These are phyloP conservation scores for Odontocerum albicorne DNA, from an alignment of 2,888 invertebrate genomes.

Conservation along the genomic window DNA sequence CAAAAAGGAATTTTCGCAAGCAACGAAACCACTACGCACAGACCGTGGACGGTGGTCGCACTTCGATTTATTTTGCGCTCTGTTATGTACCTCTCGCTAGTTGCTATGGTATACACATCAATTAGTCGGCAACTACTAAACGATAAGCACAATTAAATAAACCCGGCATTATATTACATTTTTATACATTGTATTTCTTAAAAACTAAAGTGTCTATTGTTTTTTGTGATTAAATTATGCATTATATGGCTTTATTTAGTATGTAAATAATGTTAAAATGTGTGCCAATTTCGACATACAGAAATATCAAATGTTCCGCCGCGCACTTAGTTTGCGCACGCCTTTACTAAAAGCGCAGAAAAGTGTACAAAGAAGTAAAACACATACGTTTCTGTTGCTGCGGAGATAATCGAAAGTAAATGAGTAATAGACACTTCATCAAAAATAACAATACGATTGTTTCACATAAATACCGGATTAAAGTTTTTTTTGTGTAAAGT, in stretches of 20 bases:
- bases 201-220: too few relatives aligned
- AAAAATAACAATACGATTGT: too few relatives aligned
- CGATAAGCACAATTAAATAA: not conserved
- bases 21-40: constrained; percentile 17
- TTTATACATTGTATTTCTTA: too few relatives aligned
- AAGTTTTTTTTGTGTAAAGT: too few relatives aligned
- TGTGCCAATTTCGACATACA: constrained; percentile 17
- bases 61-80: constrained; percentile 35
- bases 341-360: not conserved
- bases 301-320: constrained; percentile 7
- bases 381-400: constrained; percentile 19
- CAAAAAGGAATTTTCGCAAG: constrained; percentile 22
- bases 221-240: too few relatives aligned
- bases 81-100: constrained; percentile 27
- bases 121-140: not conserved
- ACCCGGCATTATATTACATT: too few relatives aligned
- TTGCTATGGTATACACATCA: constrained; percentile 18
- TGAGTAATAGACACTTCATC: too few relatives aligned
- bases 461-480: too few relatives aligned
- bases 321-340: constrained; percentile 19
- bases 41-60: constrained; percentile 15
- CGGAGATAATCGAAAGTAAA: too few relatives aligned
- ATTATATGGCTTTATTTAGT: not conserved
- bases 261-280: constrained; percentile 19
- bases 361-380: constrained; percentile 14